Evolutionary conservation across 2,113 vertebrate genomes (phyloP).

Genomic region (Engraulis encrasicolus): DNA sequence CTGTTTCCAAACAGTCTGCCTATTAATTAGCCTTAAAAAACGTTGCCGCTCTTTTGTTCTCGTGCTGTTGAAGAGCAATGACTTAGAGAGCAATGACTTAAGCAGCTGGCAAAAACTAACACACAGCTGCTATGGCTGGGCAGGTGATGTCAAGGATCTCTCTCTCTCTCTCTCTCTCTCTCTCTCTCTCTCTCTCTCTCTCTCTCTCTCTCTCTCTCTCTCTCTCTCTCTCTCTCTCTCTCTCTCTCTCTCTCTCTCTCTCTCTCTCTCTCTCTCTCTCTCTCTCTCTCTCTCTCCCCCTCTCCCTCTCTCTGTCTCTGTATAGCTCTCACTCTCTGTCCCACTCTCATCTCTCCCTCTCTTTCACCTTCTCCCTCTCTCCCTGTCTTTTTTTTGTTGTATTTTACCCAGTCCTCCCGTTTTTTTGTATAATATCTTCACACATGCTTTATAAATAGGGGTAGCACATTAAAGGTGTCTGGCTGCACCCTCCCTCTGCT

Average conservation of each 20-base stretch:
- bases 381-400: no score
- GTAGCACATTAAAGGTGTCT: conserved; percentile 28
- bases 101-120: background rate
- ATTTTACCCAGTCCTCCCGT: no score
- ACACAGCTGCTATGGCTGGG: background rate
- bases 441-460: conserved; percentile 47
- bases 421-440: conserved; percentile 8
- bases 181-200: no score
- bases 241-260: background rate
- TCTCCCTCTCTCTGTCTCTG: no score
- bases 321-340: no score
- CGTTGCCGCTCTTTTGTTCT: background rate
- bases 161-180: background rate
- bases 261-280: background rate
- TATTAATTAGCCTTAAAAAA: background rate
- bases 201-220: no score
- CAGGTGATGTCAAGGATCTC: background rate
- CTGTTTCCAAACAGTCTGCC: background rate
- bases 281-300: no score
- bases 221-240: no score
- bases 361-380: no score
- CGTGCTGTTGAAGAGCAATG: background rate
- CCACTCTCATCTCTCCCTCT: background rate
- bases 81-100: background rate
- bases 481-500: background rate